Evolutionary conservation across 2,113 vertebrate species (phyloP).

Genomic region (Baryphthengus martii): DNA sequence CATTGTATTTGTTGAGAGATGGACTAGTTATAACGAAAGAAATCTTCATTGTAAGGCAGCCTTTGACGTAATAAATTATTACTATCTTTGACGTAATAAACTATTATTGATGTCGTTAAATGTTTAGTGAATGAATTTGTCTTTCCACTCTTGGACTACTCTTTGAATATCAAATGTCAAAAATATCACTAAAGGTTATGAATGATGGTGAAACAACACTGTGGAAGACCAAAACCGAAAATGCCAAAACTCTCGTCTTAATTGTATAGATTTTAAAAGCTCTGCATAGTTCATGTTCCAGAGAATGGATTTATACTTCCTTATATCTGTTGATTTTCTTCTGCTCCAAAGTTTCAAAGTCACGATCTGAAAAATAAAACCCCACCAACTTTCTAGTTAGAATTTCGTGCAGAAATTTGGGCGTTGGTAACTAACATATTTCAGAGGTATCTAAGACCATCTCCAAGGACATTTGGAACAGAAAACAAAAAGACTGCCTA

Average conservation of each 20-base stretch:
- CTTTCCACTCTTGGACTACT: background rate
- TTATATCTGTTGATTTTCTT: background rate
- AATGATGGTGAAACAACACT: background rate
- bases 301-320: background rate
- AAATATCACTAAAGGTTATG: background rate
- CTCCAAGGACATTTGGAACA: background rate
- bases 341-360: background rate
- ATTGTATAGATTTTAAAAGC: background rate
- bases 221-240: background rate
- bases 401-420: background rate
- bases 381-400: background rate
- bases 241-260: fast-evolving
- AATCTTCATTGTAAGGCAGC: background rate
- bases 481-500: background rate
- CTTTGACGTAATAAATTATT: background rate
- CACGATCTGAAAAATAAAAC: background rate
- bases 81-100: background rate
- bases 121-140: background rate
- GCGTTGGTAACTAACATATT: fast-evolving
- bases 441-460: background rate
- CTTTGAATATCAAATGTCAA: background rate
- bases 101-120: background rate
- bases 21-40: background rate
- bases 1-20: background rate
- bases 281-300: background rate